Base-by-base conservation (phyloP, 2,113 vertebrate genomes). In the Mustela nigripes region DNA sequence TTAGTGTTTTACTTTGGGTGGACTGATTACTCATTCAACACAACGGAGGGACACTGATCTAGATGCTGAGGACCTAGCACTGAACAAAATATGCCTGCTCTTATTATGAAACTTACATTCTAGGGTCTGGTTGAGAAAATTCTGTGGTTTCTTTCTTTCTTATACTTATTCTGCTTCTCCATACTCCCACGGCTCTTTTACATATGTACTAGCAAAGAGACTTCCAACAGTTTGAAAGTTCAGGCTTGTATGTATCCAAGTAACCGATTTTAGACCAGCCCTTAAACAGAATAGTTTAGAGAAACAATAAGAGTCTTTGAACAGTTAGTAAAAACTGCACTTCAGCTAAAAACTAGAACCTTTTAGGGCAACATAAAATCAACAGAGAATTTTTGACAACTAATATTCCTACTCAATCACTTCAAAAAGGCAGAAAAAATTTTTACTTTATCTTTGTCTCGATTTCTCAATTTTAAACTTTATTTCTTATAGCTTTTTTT, bases 301-400 rank as follows among this genome's bases (percentile, higher is more conserved):
- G 21, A 91, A 96, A 45, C 58, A 92, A 94, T 94, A 92, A 94
- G 96, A 67, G 82, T 89, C n/a, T 94, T 89, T 89, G 15, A 56
- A 56, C 19, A 81, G 85, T 94, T 81, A 89, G 36, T 94, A 94
- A 97, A 97, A 89, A 39, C 26, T 76, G 7, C 36, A 82, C 53
- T 92, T 90, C 33, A 26, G 63, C 82, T 90, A 95, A 92, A 92
- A 94, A 89, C 48, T 58, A 90, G 67, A 94, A 89, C 31, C 31
- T 96, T n/a, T 1, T 74, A 19, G 50, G 39, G n/a, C 53, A 95
- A 7, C 58, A 67, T 67, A 92, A 93, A 89, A 84, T 73, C 33
- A 65, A 80, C 11, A 80, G 22, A 83, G 76, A 84, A 79, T 67
- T 95, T 94, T 15, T 81, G 56, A 94, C 19, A 81, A 73, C 31